Percentiles rank a stretch among this genome's conserved stretches.
These are phyloP conservation scores for Leptothorax acervorum DNA, from an alignment of 2,888 invertebrate genomes.

Conservation along the genomic window DNA sequence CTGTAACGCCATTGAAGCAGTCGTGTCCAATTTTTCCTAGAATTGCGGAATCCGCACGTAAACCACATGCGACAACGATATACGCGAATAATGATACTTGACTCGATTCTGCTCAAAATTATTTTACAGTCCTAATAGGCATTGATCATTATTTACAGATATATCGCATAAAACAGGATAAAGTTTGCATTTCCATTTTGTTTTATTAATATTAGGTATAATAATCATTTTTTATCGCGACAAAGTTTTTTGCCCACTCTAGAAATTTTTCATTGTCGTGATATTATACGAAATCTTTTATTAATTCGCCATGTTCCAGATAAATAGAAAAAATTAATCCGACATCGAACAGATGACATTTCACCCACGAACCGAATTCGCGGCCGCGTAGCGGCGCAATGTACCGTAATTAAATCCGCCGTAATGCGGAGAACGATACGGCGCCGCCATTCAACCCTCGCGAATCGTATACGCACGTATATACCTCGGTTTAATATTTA, in stretches of 20 bases:
- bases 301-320: background rate
- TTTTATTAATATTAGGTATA: background rate
- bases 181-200: background rate
- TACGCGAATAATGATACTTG: background rate
- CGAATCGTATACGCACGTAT: conserved; percentile 31
- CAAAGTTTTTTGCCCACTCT: background rate
- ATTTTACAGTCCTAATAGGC: background rate
- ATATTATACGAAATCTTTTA: conserved; percentile 7
- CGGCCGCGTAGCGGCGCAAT: conserved; percentile 31
- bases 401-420: conserved; percentile 69
- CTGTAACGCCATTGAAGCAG: conserved; percentile 2
- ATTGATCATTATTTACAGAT: background rate
- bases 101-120: conserved; percentile 2
- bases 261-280: background rate
- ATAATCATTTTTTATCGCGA: background rate
- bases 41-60: background rate
- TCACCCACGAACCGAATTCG: conserved; percentile 25
- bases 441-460: conserved; percentile 2
- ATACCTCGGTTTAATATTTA: conserved; percentile 81
- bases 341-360: conserved; percentile 41
- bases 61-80: background rate
- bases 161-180: background rate
- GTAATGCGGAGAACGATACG: conserved; percentile 53
- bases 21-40: background rate
- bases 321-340: conserved; percentile 48